Conservation (phyloP, 2,113 vertebrate species). For the Elgaria multicarinata region DNA sequence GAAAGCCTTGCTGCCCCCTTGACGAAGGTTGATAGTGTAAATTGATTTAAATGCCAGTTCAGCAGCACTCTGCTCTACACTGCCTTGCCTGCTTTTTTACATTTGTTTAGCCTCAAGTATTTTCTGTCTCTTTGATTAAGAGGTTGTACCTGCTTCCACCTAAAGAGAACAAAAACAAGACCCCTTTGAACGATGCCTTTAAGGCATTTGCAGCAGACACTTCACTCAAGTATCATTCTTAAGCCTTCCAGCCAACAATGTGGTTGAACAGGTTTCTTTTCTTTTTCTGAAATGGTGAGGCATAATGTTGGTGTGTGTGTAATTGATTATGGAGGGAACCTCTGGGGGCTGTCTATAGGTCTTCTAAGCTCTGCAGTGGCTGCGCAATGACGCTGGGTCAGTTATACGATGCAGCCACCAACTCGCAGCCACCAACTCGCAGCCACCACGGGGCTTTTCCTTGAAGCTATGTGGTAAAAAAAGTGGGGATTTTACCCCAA, state of each 20-base stretch:
- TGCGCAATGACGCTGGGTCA: no score
- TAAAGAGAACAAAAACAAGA: background rate
- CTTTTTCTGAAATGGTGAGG: background rate
- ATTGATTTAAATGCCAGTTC: background rate
- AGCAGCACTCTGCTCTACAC: background rate
- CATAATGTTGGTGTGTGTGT: background rate
- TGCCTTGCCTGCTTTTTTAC: background rate
- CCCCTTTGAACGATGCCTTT: background rate
- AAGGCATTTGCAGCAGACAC: background rate
- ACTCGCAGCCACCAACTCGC: no score
- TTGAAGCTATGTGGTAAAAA: no score
- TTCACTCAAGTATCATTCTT: background rate
- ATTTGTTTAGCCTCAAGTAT: background rate
- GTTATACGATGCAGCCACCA: no score
- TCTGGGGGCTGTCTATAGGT: no score
- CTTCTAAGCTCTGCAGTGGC: no score
- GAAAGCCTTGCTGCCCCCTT: background rate
- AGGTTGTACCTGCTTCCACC: background rate
- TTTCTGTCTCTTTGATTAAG: constrained; percentile 3
- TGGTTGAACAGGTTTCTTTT: background rate
- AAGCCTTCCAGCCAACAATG: background rate
- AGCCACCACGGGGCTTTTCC: no score
- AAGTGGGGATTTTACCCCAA: no score
- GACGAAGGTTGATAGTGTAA: background rate
- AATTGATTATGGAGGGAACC: no score